phyloP scores from a whole-genome alignment of 1,140 invertebrate species.

The Atopsyche davidsoni region DNA sequence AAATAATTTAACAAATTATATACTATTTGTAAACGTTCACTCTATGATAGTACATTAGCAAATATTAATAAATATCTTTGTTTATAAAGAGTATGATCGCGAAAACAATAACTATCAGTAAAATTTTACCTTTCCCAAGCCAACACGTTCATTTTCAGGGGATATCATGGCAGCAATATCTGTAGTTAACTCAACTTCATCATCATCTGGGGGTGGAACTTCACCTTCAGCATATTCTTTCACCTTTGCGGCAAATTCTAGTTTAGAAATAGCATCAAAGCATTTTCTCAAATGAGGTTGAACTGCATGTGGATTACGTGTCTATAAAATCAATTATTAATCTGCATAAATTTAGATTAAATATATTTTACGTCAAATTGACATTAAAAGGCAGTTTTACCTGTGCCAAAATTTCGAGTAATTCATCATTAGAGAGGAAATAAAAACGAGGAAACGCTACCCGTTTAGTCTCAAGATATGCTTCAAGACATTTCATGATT shows the following conservation, averaged over 20 bases:
- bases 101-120: too few species aligned
- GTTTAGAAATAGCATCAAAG: conserved; percentile 84
- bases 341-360: conserved; percentile 3
- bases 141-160: conserved; percentile 74
- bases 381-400: conserved; percentile 34
- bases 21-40: too few species aligned
- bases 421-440: conserved; percentile 90
- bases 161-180: conserved; percentile 86
- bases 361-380: neutral
- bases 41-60: too few species aligned
- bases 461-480: conserved; percentile 81
- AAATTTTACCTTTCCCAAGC: conserved; percentile 59
- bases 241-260: conserved; percentile 56
- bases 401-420: conserved; percentile 87
- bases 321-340: conserved; percentile 51
- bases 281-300: conserved; percentile 97
- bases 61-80: too few species aligned
- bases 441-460: conserved; percentile 88
- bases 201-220: conserved; percentile 17
- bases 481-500: conserved; percentile 75
- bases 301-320: conserved; percentile 77
- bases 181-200: conserved; percentile 57
- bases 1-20: too few species aligned
- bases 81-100: too few species aligned
- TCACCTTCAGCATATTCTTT: conserved; percentile 9